Percentiles rank a stretch among this genome's conserved stretches.
Conservation (phyloP, 1,140 invertebrate genomes). For the Propsilocerus akamusi region DNA sequence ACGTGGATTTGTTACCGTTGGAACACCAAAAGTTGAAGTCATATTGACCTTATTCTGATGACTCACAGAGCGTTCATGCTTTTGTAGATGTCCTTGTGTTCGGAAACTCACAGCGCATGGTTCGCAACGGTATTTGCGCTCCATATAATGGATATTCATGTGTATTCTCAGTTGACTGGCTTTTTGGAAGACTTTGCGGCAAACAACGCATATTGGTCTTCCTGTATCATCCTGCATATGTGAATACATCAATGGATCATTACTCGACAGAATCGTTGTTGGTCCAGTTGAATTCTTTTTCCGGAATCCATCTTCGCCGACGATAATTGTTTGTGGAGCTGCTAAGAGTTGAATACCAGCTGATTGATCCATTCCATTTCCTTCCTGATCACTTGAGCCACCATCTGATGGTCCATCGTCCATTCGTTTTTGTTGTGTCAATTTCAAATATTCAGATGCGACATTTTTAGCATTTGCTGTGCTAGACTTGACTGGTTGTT, state of each 20-base stretch:
- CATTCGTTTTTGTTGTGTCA: constrained; percentile 27
- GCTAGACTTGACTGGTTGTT: constrained; percentile 13
- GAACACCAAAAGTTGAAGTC: constrained; percentile 69
- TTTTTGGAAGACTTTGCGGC: constrained; percentile 79
- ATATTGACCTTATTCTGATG: constrained; percentile 83
- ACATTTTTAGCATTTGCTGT: constrained; percentile 35
- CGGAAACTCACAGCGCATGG: constrained; percentile 79
- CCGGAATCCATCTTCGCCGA: constrained; percentile 19
- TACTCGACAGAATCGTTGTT: constrained; percentile 14
- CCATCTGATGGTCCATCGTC: constrained; percentile 8
- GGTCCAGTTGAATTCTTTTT: constrained; percentile 17
- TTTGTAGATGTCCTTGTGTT: constrained; percentile 80
- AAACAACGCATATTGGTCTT: constrained; percentile 67
- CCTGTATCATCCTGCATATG: constrained; percentile 42
- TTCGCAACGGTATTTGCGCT: constrained; percentile 79
- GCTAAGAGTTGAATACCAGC: constrained; percentile 18
- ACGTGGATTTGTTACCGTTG: constrained; percentile 72
- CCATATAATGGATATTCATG: constrained; percentile 92
- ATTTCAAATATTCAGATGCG: constrained; percentile 37
- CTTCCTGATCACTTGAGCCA: constrained; percentile 9
- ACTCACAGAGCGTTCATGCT: constrained; percentile 74
- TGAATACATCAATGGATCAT: neutral
- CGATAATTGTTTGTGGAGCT: constrained; percentile 14
- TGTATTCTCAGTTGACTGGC: constrained; percentile 77
- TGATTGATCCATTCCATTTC: constrained; percentile 9